These are phyloP conservation scores for Aegotheles bennettii DNA, from an alignment of 2,113 vertebrate genomes.

Conservation along the genomic window DNA sequence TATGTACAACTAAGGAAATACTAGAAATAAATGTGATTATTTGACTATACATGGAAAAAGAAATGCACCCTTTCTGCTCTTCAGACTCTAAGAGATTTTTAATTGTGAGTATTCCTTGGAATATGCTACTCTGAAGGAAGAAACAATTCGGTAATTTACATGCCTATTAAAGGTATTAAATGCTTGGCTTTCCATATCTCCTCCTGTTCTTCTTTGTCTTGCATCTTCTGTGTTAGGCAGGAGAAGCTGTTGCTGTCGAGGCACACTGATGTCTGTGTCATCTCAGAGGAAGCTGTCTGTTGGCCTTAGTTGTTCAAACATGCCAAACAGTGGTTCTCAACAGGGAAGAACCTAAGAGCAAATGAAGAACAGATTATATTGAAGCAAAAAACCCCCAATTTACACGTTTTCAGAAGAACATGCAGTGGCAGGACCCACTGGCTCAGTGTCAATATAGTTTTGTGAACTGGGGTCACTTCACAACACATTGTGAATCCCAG, in stretches of 20 bases:
- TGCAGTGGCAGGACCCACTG: background rate
- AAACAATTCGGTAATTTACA: accelerated
- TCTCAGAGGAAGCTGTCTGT: background rate
- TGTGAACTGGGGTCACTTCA: background rate
- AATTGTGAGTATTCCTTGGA: background rate
- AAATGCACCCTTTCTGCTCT: background rate
- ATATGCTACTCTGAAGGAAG: background rate
- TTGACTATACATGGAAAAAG: background rate
- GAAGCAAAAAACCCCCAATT: background rate
- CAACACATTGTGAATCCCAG: background rate
- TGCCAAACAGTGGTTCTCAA: background rate
- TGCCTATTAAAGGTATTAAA: background rate
- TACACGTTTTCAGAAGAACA: accelerated
- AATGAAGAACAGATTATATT: background rate
- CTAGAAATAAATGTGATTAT: background rate
- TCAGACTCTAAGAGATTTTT: background rate
- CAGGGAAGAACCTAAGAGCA: background rate
- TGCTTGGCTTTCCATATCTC: background rate
- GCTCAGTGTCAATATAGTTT: background rate
- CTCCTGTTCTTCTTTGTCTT: background rate
- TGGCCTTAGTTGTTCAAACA: background rate
- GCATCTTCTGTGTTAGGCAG: background rate
- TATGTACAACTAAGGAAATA: background rate
- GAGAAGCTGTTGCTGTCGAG: background rate
- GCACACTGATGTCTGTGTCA: accelerated